Evolutionary conservation across 1,140 invertebrate genomes (phyloP).

Genomic region (Pseudobourletiella spinata): DNA sequence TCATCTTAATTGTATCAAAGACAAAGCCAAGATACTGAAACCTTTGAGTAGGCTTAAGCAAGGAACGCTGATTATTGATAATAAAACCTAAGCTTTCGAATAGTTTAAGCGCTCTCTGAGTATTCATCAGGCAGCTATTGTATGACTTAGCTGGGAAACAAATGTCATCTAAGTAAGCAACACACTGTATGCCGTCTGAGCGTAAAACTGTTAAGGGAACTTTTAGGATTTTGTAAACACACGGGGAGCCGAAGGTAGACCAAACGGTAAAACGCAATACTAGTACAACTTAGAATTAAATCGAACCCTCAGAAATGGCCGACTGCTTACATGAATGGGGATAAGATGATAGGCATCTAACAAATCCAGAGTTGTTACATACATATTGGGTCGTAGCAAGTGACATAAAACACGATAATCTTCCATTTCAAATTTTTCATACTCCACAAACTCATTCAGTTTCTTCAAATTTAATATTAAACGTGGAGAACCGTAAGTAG

Average conservation of each 20-base stretch:
- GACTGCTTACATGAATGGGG: background rate
- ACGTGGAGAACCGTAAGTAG: background rate
- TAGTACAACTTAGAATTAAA: background rate
- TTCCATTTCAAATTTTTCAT: background rate
- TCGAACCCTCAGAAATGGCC: background rate
- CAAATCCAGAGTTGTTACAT: background rate
- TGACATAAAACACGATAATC: background rate
- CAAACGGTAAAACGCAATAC: background rate
- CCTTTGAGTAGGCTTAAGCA: background rate
- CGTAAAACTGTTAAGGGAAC: too few relatives aligned
- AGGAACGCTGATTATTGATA: background rate
- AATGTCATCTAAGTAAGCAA: background rate
- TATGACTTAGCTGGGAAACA: background rate
- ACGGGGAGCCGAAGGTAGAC: background rate
- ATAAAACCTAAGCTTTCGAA: background rate
- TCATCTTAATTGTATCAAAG: background rate
- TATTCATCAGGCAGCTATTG: background rate
- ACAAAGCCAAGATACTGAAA: background rate
- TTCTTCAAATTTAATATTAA: background rate
- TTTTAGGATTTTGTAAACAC: background rate
- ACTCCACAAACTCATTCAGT: background rate
- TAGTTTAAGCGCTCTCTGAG: background rate
- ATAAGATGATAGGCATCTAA: background rate
- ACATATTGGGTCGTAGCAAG: background rate
- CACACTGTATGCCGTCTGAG: background rate